A percentile compares a stretch with the other conserved stretches of the same genome.
Evolutionary conservation across 1,140 invertebrate species (phyloP).

Genomic region (Drosophila suzukii): DNA sequence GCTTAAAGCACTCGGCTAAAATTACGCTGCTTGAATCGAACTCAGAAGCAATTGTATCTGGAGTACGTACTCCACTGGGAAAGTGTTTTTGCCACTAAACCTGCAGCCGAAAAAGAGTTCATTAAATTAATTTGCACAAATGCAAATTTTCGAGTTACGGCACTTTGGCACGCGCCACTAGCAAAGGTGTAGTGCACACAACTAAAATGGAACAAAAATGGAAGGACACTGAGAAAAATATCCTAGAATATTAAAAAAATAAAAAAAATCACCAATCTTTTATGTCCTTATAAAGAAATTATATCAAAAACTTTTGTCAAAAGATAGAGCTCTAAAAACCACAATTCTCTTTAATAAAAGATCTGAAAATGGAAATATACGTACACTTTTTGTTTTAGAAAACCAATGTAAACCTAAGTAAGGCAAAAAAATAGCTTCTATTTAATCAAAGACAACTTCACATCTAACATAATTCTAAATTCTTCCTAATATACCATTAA

Average conservation of each 20-base stretch:
- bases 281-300: too few relatives aligned
- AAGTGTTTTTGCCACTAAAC: slow-evolving; percentile 60
- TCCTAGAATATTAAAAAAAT: neutral
- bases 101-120: slow-evolving; percentile 69
- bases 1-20: slow-evolving; percentile 15
- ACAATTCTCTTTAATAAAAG: too few relatives aligned
- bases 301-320: too few relatives aligned
- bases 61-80: slow-evolving; percentile 9
- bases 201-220: slow-evolving; percentile 7
- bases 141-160: slow-evolving; percentile 75
- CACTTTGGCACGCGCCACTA: slow-evolving; percentile 76
- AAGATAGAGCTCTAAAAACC: too few relatives aligned
- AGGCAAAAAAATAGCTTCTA: too few relatives aligned
- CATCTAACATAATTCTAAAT: too few relatives aligned
- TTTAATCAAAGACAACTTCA: too few relatives aligned
- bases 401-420: too few relatives aligned
- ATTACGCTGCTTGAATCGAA: slow-evolving; percentile 30
- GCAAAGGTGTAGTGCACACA: slow-evolving; percentile 36
- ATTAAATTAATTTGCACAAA: slow-evolving; percentile 83
- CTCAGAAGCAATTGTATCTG: slow-evolving; percentile 55
- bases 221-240: slow-evolving; percentile 20
- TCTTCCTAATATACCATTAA: too few relatives aligned
- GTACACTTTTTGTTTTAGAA: too few relatives aligned
- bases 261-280: too few relatives aligned
- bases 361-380: too few relatives aligned